Base-by-base conservation (phyloP, 2,113 vertebrate species). In the Sinocyclocheilus maitianheensis region DNA sequence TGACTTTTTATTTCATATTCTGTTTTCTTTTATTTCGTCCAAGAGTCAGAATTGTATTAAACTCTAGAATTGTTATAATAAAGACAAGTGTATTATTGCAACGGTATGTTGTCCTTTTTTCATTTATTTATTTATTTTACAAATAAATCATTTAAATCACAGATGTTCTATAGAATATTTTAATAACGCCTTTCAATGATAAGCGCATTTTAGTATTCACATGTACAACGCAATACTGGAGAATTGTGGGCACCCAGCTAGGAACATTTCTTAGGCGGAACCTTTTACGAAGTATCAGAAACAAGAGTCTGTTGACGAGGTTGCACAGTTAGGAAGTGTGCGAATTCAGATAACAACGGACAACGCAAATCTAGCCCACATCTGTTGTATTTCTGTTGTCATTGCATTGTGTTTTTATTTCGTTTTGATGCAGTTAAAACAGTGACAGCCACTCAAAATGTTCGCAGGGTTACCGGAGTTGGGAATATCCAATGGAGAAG, bases 401-500 rank as follows among this genome's bases (percentile, higher is more conserved):
- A 16, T 5, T 34, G 0, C 4, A 18, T 67, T 37, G 0, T 1
- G 9, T 67, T 48, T 34, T 60, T 14, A 9, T 63, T 48, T 20
- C 2, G 4, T 7, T 83, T 37, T 37, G n/a, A 62, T 40, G 46
- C 16, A 51, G 18, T 3, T 51, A 3, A 76, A 63, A 1, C 30
- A 67, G 37, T 69, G 4, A 30, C 6, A 22, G 16, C 46, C 14
- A 58, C 14, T 75, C 34, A 14, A 91, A 46, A 96, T 98, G 97
- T 99, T 98, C 90, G 96, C 97, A 55, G 97, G 98, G 77, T 91
- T 99, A 89, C 96, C 97, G 78, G 97, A 98, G 91, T 94, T 99
- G 85, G 97, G 97, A 6, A 97, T 99, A 85, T 97, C 98, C 30
- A 99, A 98, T 83, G 98, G 98, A 22, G 98, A 99, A 87, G 98